Evolutionary conservation across 2,113 vertebrate species (phyloP).

Genomic region (Sigmodon hispidus): DNA sequence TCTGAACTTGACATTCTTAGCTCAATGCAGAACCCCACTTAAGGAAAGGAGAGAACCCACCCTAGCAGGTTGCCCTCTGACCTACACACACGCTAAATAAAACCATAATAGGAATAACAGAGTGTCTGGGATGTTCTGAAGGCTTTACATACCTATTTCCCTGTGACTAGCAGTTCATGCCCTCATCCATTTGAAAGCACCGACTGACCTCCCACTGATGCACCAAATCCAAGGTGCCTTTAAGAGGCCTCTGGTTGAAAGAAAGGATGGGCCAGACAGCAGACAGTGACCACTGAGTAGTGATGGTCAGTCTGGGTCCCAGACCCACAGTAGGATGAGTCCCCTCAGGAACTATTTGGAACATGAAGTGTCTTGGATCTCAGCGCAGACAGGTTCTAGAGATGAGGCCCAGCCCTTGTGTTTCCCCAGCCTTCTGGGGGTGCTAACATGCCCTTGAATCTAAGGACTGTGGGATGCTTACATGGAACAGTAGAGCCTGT

Average conservation of each 20-base stretch:
- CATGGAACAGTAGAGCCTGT: fast-evolving
- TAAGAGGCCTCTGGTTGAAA: neutral
- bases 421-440: neutral
- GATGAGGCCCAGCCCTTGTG: neutral
- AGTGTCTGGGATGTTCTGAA: neutral
- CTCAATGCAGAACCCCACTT: neutral
- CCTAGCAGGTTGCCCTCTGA: neutral
- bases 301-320: neutral
- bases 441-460: neutral
- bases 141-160: neutral
- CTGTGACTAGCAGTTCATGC: neutral
- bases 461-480: neutral
- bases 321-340: neutral
- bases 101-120: neutral
- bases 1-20: neutral
- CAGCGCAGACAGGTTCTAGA: neutral
- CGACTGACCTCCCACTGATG: neutral
- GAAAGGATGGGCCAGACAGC: neutral
- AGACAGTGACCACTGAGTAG: neutral
- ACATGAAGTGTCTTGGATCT: neutral
- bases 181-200: neutral
- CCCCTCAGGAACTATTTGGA: neutral
- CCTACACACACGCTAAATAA: neutral
- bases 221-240: neutral
- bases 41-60: neutral